These are phyloP conservation scores for Anniella stebbinsi DNA, from an alignment of 2,797 vertebrate species.

Conservation along the genomic window DNA sequence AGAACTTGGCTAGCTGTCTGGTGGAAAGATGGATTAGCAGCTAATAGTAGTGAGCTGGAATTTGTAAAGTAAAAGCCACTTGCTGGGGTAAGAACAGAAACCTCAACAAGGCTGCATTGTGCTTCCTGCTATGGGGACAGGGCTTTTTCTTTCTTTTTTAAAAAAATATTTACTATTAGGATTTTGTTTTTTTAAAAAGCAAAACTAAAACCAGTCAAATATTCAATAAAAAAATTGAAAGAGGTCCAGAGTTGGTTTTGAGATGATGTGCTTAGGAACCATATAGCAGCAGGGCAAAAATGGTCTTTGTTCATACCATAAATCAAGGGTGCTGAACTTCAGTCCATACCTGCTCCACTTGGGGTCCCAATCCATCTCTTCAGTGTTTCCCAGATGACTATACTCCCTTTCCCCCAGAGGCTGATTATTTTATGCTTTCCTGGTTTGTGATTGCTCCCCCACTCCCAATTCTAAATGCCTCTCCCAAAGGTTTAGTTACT, in stretches of 20 bases:
- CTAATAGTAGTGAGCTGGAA: slow-evolving; percentile 39
- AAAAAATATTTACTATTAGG: neutral
- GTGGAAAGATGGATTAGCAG: slow-evolving; percentile 63
- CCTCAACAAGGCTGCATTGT: neutral
- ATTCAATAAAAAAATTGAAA: neutral
- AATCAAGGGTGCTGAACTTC: neutral
- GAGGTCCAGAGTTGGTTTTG: neutral
- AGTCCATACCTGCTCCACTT: too few relatives aligned
- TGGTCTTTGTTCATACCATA: neutral
- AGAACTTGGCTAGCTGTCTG: slow-evolving; percentile 58
- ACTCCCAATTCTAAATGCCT: too few relatives aligned
- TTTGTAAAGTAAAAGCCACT: slow-evolving; percentile 57
- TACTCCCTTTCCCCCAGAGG: neutral
- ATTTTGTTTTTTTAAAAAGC: neutral
- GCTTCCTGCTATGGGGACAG: neutral
- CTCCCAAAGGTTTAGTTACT: too few relatives aligned
- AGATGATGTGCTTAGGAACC: neutral
- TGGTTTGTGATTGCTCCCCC: too few relatives aligned
- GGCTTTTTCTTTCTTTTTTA: neutral
- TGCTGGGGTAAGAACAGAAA: neutral
- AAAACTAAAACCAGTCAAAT: neutral
- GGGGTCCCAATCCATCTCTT: too few relatives aligned
- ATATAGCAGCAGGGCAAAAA: slow-evolving; percentile 29
- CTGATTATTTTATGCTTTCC: too few relatives aligned
- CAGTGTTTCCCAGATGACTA: neutral